Evolutionary conservation across 53 echinoderm and acorn worm genomes (phyloP).

Genomic region (Actinopyga echinites): DNA sequence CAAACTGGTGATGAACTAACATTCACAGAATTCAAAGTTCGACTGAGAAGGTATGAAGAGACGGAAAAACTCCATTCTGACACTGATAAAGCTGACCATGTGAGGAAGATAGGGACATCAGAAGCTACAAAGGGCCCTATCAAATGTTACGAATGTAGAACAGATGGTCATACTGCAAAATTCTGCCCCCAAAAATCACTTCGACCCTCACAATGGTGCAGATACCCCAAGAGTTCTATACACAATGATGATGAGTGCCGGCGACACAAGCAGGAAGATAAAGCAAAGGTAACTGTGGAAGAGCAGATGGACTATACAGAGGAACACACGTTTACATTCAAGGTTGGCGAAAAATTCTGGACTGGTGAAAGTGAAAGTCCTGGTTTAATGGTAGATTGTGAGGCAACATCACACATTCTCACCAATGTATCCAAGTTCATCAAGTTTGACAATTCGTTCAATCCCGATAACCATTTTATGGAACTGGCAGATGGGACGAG

Average conservation of each 20-base stretch:
- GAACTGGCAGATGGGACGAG: constrained; percentile 36
- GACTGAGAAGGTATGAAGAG: constrained; percentile 30
- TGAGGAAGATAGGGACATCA: not conserved
- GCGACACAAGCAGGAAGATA: not conserved
- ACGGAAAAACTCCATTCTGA: too few species aligned
- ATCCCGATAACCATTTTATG: not conserved
- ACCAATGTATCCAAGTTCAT: not conserved
- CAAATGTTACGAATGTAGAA: too few species aligned
- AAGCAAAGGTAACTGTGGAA: not conserved
- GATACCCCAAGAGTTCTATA: not conserved
- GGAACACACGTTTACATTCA: not conserved
- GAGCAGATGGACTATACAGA: not conserved
- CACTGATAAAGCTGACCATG: not conserved
- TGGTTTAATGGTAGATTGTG: not conserved
- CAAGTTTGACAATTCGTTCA: not conserved
- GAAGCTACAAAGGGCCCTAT: too few species aligned
- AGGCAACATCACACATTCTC: not conserved
- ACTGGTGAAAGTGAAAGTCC: too few species aligned
- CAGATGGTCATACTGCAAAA: too few species aligned
- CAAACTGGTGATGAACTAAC: constrained; percentile 33
- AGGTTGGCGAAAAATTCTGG: too few species aligned
- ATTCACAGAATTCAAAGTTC: constrained; percentile 32
- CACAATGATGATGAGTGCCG: not conserved
- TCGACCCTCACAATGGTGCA: not conserved
- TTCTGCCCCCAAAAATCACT: not conserved